A percentile compares a stretch with the other conserved stretches of the same genome.
Evolutionary conservation across 1,140 invertebrate genomes (phyloP).

Genomic region (Drosophila watanabei): DNA sequence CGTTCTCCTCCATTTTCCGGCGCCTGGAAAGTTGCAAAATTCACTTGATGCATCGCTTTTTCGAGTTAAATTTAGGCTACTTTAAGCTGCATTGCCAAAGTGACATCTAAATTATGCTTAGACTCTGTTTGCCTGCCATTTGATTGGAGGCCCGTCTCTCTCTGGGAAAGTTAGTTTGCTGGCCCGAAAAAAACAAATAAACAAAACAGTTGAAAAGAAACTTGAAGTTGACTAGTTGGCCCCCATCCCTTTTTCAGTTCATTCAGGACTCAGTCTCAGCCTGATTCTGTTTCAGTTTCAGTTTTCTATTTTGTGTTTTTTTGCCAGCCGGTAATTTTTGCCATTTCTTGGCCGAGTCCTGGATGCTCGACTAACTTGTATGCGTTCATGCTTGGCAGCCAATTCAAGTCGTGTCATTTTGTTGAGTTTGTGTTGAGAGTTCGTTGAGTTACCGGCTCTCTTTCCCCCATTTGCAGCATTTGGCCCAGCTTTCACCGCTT

Average conservation of each 20-base stretch:
- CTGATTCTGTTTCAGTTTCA: slow-evolving; percentile 2
- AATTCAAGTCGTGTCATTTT: slow-evolving; percentile 82
- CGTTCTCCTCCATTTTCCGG: slow-evolving; percentile 15
- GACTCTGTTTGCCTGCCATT: slow-evolving; percentile 60
- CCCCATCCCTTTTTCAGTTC: background rate
- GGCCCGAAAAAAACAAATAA: slow-evolving; percentile 58
- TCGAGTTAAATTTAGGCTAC: slow-evolving; percentile 48
- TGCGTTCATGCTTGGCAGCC: slow-evolving; percentile 82
- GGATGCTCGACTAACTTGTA: slow-evolving; percentile 69
- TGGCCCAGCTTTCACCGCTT: slow-evolving; percentile 37
- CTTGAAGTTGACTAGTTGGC: slow-evolving; percentile 49
- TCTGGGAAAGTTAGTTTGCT: slow-evolving; percentile 44
- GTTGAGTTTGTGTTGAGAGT: slow-evolving; percentile 82
- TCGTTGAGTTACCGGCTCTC: slow-evolving; percentile 50
- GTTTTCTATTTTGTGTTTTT: slow-evolving; percentile 14
- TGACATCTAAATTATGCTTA: slow-evolving; percentile 71
- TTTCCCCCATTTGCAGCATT: background rate
- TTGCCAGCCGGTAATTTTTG: slow-evolving; percentile 52
- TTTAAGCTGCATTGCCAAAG: slow-evolving; percentile 48
- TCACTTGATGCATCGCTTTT: slow-evolving; percentile 53
- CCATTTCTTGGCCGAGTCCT: slow-evolving; percentile 60
- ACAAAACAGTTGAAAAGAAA: slow-evolving; percentile 52
- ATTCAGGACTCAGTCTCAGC: slow-evolving; percentile 5
- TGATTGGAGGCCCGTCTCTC: slow-evolving; percentile 53
- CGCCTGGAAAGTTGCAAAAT: slow-evolving; percentile 44